Evolutionary conservation across 2,797 vertebrate species (phyloP), one percentile per base, ranked within the genome.

Genomic region (Epinephelus malabaricus): DNA sequence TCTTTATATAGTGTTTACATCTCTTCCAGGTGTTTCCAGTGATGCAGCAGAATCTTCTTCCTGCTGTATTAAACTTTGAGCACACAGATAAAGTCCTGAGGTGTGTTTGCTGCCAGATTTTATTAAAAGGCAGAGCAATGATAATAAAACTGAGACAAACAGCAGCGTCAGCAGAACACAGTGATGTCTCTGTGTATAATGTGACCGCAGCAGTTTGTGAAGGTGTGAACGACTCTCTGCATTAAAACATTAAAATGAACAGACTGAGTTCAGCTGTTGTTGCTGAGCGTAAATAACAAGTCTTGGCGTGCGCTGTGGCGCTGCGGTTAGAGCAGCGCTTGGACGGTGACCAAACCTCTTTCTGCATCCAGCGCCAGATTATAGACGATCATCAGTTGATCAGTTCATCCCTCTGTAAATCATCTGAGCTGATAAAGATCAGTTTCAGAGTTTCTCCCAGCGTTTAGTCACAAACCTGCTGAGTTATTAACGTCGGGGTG

Each of bases 1-100:
- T 34, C 34, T 34, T 34, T 7, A 34, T 34, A 8, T 7, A 34
- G 34, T 34, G 6, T 67, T 78, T 34, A 67, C 74, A 71, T 73
- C 27, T 18, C 45, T 62, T 78, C 60, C 78, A 78, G 79, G 69
- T 83, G 27, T 53, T 85, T 73, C 68, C 63, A 51, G 0, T 13
- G 43, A 79, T 58, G 63, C 79, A 60, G 55, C 50, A 25, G 56
- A 23, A 62, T 10, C 11, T n/a, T 63, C 54, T 60, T 30, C 74
- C 56, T 46, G 23, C 27, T 63, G 50, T 4, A 47, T 73, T 67
- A 60, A 86, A 64, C n/a, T 60, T 19, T 43, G 17, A 10, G 47
- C 47, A 12, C 21, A 27, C 19, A 30, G 64, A 30, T 47, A 59
- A 77, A 55, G 19, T 12, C 8, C 56, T 65, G 58, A 30, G 27